Evolutionary conservation across 2,888 invertebrate species (phyloP).

Genomic region (Lacanobia wlatinum): DNA sequence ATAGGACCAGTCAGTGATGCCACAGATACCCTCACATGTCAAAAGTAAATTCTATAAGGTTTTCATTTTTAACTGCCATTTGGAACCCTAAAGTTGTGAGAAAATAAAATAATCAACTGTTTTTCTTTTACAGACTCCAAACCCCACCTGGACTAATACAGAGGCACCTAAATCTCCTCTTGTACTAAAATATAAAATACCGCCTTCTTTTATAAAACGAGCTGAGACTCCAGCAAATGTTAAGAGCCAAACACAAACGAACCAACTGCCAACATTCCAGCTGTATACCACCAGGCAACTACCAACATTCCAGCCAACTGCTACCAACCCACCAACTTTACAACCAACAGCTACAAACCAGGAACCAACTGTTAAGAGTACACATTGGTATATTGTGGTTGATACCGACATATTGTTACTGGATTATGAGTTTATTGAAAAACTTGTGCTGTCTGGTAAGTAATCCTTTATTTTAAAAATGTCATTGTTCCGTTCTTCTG

Average conservation of each 20-base stretch:
- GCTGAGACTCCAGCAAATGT: background rate
- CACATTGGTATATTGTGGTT: slow-evolving; percentile 67
- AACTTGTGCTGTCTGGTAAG: slow-evolving; percentile 68
- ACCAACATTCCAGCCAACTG: background rate
- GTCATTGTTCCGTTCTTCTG: background rate
- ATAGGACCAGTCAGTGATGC: too few relatives aligned
- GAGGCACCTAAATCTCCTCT: background rate
- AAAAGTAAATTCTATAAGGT: too few relatives aligned
- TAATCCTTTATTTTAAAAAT: background rate
- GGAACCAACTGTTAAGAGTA: background rate
- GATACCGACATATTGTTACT: slow-evolving; percentile 70
- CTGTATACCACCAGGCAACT: background rate
- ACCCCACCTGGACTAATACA: background rate
- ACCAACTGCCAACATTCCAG: background rate
- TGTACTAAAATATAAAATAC: background rate
- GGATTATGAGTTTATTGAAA: slow-evolving; percentile 65
- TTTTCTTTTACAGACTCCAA: slow-evolving; percentile 33
- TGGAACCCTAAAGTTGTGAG: too few relatives aligned
- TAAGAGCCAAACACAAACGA: background rate
- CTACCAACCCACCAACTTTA: background rate
- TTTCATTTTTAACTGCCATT: too few relatives aligned
- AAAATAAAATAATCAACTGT: background rate
- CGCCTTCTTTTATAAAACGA: background rate
- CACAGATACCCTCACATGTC: too few relatives aligned
- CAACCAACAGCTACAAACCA: background rate